These are phyloP conservation scores for Diabrotica virgifera DNA, from an alignment of 1,140 invertebrate species.

Conservation along the genomic window DNA sequence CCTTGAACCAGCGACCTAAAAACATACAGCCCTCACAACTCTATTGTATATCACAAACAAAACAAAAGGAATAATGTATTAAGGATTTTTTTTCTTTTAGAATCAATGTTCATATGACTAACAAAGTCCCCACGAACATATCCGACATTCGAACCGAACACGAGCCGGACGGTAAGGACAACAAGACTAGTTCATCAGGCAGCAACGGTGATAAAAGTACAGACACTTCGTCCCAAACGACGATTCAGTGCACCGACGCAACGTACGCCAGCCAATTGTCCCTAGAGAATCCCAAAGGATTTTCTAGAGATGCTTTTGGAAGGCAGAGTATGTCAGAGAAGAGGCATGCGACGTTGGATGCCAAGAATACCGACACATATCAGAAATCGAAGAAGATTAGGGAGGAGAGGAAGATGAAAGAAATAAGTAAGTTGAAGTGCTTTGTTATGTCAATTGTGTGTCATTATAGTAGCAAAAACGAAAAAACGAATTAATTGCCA, in stretches of 20 bases:
- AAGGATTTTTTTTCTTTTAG: conserved; percentile 22
- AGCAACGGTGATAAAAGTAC: conserved; percentile 38
- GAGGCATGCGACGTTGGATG: conserved; percentile 88
- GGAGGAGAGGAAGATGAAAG: conserved; percentile 56
- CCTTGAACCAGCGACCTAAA: too few species aligned
- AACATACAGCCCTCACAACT: too few species aligned
- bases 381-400: conserved; percentile 86
- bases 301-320: conserved; percentile 85
- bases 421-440: conserved; percentile 27
- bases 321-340: conserved; percentile 97
- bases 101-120: conserved; percentile 37
- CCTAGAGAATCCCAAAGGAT: conserved; percentile 65
- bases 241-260: conserved; percentile 52
- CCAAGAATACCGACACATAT: conserved; percentile 92
- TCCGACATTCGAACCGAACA: conserved; percentile 43
- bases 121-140: conserved; percentile 32
- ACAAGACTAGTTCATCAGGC: conserved; percentile 37
- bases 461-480: not conserved
- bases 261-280: conserved; percentile 78
- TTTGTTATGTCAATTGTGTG: not conserved
- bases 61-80: not conserved
- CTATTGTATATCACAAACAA: too few species aligned
- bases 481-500: not conserved
- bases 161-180: conserved; percentile 46
- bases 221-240: conserved; percentile 36